phyloP scores from a whole-genome alignment of 1,140 invertebrate genomes.

The Colletes latitarsis region DNA sequence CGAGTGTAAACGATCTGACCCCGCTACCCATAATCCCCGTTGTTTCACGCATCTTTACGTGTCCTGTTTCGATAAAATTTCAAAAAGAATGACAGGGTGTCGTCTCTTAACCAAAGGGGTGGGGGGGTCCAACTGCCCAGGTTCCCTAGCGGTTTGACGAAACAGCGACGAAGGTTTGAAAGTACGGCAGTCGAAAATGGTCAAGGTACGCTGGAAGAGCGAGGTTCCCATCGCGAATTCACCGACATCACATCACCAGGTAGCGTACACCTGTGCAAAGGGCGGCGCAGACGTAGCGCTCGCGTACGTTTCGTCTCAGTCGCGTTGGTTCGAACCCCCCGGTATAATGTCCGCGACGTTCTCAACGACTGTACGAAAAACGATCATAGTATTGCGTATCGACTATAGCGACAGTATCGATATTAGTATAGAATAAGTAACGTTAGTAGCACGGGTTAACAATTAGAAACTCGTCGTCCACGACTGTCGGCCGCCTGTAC shows the following conservation, averaged over 20 bases:
- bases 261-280: slow-evolving; percentile 30
- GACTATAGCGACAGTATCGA: slow-evolving; percentile 15
- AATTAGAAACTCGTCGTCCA: slow-evolving; percentile 20
- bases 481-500: slow-evolving; percentile 31
- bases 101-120: not conserved
- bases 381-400: slow-evolving; percentile 14
- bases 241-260: slow-evolving; percentile 33
- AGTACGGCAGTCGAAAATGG: slow-evolving; percentile 32
- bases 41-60: not conserved
- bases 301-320: not conserved
- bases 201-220: slow-evolving; percentile 27
- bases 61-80: too few relatives aligned
- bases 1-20: not conserved
- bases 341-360: slow-evolving; percentile 8
- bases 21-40: not conserved
- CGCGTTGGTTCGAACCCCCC: not conserved
- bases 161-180: slow-evolving; percentile 10
- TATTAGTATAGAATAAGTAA: slow-evolving; percentile 39
- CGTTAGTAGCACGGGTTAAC: slow-evolving; percentile 40
- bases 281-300: slow-evolving; percentile 11
- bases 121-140: not conserved
- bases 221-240: slow-evolving; percentile 13
- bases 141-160: not conserved
- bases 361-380: slow-evolving; percentile 35
- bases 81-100: not conserved